Conservation (phyloP, 92 coral and sea anemone species). For the Umimayanthus kanabou region DNA sequence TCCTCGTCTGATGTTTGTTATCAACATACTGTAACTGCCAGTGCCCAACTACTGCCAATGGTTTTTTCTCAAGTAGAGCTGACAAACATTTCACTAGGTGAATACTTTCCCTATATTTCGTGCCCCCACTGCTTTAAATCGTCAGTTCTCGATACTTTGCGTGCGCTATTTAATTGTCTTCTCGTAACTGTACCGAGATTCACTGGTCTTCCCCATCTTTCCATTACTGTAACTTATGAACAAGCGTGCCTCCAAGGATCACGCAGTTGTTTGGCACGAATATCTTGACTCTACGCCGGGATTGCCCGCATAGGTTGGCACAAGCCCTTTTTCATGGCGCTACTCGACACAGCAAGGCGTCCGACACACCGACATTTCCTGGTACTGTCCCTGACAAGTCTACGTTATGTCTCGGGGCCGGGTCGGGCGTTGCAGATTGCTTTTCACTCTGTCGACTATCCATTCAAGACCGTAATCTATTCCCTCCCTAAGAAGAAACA, state of each 20-base stretch:
- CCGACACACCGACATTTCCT: not conserved
- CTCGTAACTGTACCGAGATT: not conserved
- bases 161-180: not conserved
- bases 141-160: not conserved
- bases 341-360: not conserved
- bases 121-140: not conserved
- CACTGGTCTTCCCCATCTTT: not conserved
- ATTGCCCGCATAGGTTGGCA: not conserved
- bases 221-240: not conserved
- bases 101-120: not conserved
- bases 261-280: not conserved
- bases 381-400: not conserved
- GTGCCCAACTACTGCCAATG: not conserved
- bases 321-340: too few species aligned
- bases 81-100: not conserved
- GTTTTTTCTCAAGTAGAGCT: not conserved
- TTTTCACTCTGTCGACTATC: constrained; percentile 42
- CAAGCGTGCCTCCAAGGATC: not conserved
- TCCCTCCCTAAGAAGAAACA: constrained; percentile 27
- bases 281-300: not conserved
- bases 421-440: constrained; percentile 23
- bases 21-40: too few species aligned
- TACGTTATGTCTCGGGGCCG: constrained; percentile 39
- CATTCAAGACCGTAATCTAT: constrained; percentile 43
- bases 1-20: too few species aligned